Percentiles rank a stretch among this genome's conserved stretches.
These are phyloP conservation scores for Dioctria rufipes DNA, from an alignment of 2,888 invertebrate species.

Conservation along the genomic window DNA sequence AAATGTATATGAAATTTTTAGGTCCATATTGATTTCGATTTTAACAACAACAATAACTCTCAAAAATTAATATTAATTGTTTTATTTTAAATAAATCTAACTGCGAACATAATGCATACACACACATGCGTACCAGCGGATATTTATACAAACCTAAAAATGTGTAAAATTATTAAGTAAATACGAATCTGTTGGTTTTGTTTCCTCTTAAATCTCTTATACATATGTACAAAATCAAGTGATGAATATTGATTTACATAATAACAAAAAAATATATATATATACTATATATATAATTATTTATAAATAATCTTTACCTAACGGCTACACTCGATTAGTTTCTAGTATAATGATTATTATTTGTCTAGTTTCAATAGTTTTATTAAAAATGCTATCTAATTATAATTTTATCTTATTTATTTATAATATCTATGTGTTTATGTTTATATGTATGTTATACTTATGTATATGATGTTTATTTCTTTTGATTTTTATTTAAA, in stretches of 20 bases:
- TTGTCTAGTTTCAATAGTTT: conserved; percentile 33
- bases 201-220: neutral
- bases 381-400: conserved; percentile 45
- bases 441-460: neutral
- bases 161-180: neutral
- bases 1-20: too few relatives aligned
- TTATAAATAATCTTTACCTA: conserved; percentile 33
- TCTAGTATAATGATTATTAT: conserved; percentile 5
- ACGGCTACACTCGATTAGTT: neutral
- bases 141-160: neutral
- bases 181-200: conserved; percentile 27
- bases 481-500: neutral
- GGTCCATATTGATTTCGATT: too few relatives aligned
- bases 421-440: neutral
- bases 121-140: neutral
- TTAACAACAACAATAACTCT: too few relatives aligned
- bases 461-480: neutral
- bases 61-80: too few relatives aligned
- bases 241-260: conserved; percentile 10
- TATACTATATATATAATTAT: too few relatives aligned
- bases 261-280: conserved; percentile 5
- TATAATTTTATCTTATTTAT: conserved; percentile 3
- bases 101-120: conserved; percentile 17
- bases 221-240: conserved; percentile 29
- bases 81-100: neutral